phyloP scores from a whole-genome alignment of 2,888 invertebrate genomes.

The Pristionchus arcanus region DNA sequence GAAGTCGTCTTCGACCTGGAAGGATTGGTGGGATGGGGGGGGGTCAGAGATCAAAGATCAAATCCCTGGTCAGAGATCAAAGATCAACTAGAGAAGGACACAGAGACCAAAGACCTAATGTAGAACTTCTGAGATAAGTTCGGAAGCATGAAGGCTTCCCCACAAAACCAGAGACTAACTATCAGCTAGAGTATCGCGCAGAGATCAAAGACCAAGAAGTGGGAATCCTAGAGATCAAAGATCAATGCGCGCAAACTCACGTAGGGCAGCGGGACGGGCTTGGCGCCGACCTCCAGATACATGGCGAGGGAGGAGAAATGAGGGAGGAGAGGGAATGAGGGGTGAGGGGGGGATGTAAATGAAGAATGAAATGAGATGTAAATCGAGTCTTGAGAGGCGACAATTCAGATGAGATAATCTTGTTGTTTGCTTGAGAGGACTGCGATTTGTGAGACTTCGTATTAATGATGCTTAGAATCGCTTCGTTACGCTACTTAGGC shows the following conservation, averaged over 20 bases:
- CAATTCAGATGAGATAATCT: too few relatives aligned
- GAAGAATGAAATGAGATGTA: not conserved
- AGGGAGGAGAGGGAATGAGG: not conserved
- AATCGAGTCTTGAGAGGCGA: not conserved
- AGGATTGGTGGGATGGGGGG: not conserved
- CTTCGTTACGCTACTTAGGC: too few relatives aligned
- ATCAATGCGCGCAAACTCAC: not conserved
- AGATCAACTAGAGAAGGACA: not conserved
- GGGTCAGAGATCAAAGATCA: conserved; percentile 9
- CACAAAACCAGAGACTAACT: not conserved
- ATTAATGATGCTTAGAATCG: too few relatives aligned
- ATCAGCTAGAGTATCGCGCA: not conserved
- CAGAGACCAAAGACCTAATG: conserved; percentile 5
- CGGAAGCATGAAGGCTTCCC: not conserved
- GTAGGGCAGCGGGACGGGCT: not conserved
- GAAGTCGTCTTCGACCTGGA: not conserved
- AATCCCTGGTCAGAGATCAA: not conserved
- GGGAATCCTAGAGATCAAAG: not conserved
- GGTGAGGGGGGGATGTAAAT: not conserved
- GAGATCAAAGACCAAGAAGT: not conserved
- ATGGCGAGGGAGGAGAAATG: not conserved
- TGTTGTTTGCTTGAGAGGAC: too few relatives aligned
- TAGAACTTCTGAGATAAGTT: too few relatives aligned
- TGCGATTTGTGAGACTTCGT: too few relatives aligned
- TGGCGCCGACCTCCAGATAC: not conserved